Base-by-base conservation (phyloP, 2,113 vertebrate species). In the Dicaeum eximium region DNA sequence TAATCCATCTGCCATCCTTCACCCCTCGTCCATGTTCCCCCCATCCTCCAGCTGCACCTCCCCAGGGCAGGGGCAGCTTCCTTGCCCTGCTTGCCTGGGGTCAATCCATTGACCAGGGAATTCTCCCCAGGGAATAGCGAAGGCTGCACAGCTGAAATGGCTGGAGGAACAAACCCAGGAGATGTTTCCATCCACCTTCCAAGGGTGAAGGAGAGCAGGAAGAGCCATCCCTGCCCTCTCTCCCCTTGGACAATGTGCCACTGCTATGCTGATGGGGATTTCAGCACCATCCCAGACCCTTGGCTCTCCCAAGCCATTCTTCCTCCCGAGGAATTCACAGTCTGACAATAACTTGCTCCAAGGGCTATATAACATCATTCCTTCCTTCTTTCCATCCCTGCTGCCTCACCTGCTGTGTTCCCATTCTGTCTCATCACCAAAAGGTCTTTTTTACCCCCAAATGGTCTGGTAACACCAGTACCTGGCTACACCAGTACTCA, bases 331-430 rank as follows among this genome's bases (percentile, higher is more conserved):
- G 28, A 12, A 28, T 57, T 81, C 33, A 18, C 47, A 37, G 73
- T 88, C 54, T 89, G 92, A 80, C 54, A 82, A 31, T 44, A 69
- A 61, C 25, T 61, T 65, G 51, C 25, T 85, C 92, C 93, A 97
- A 97, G 95, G 96, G 93, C 96, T 95, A 88, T 24, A 10, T 6
- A 23, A 80, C 9, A 3, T 38, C 6, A 11, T 72, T 37, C 57
- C 81, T 82, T 42, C 65, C 61, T 64, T 45, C 24, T 71, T 53
- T 11, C 86, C 58, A 33, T 38, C 67, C 45, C n/a, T 62, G 37
- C 71, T 78, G 8, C 54, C 81, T 45, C 15, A 27, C 53, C n/a
- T 65, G 67, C 51, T 0, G 0, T 50, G 38, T 78, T 45, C 44
- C 84, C 37, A 3, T 19, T n/a, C 30, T 71, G 44, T 50, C 67